These are phyloP conservation scores for Chaetura pelagica DNA, from an alignment of 2,113 vertebrate species.

Conservation along the genomic window DNA sequence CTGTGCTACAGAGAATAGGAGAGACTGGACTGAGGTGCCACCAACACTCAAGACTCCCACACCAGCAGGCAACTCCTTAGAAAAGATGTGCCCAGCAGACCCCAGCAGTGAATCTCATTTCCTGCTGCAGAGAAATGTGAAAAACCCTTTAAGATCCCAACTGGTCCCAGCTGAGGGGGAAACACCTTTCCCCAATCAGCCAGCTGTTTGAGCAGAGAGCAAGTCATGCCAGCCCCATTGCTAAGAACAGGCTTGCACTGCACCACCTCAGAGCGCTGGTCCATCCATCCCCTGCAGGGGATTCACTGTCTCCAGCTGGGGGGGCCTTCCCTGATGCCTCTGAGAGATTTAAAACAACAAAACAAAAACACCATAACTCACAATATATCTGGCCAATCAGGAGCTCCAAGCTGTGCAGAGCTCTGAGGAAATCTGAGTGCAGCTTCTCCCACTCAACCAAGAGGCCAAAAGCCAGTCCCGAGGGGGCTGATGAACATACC, in stretches of 20 bases:
- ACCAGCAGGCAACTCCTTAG: not conserved
- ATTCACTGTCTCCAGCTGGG: constrained; percentile 10
- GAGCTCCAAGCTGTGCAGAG: not conserved
- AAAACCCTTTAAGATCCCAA: not conserved
- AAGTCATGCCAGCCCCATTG: constrained; percentile 15
- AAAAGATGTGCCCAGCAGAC: constrained; percentile 9
- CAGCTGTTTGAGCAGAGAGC: not conserved
- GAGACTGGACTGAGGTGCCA: not conserved
- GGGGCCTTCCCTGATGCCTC: not conserved
- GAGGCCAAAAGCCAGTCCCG: not conserved
- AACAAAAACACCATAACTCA: not conserved
- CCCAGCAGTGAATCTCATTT: constrained; percentile 1
- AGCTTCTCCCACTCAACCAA: not conserved
- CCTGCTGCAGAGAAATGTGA: not conserved
- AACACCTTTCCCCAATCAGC: constrained; percentile 37
- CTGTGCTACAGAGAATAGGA: not conserved
- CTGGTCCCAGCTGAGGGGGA: constrained; percentile 13
- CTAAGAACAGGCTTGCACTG: constrained; percentile 10
- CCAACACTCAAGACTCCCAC: constrained; percentile 11
- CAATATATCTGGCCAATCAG: not conserved
- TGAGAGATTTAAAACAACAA: constrained; percentile 50
- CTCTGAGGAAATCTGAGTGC: not conserved
- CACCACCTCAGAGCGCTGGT: not conserved
- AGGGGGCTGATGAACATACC: not conserved
- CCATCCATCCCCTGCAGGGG: constrained; percentile 6